These are phyloP conservation scores for Petrosia ficiformis DNA, from an alignment of 37 sponge, comb jelly and placozoan genomes.

Conservation along the genomic window DNA sequence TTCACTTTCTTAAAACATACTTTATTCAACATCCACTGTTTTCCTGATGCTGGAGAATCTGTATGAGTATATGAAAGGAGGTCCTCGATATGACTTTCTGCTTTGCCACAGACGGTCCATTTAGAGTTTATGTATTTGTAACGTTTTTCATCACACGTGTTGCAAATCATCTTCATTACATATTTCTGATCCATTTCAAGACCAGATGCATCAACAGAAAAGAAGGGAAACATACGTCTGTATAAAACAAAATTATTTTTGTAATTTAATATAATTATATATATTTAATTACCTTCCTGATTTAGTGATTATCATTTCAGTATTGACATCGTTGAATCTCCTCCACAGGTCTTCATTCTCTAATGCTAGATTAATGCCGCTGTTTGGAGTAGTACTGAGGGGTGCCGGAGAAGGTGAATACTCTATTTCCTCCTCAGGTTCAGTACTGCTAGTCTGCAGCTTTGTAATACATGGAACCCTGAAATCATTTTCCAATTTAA, in stretches of 20 bases:
- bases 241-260: background rate
- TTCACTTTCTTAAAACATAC: conserved; percentile 81
- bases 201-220: conserved; percentile 51
- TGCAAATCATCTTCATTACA: conserved; percentile 57
- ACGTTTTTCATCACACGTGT: conserved; percentile 65
- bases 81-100: conserved; percentile 44
- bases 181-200: conserved; percentile 68
- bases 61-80: conserved; percentile 50
- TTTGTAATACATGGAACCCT: too few species aligned
- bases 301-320: conserved; percentile 95
- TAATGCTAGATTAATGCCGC: conserved; percentile 22
- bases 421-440: too few species aligned
- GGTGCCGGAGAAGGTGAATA: too few species aligned
- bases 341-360: conserved; percentile 77
- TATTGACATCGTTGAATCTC: conserved; percentile 64
- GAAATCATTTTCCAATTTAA: too few species aligned
- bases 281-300: conserved; percentile 61
- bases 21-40: conserved; percentile 66
- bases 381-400: background rate
- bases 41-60: conserved; percentile 69
- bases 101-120: conserved; percentile 82
- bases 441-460: too few species aligned
- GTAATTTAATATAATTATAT: background rate
- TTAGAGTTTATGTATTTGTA: conserved; percentile 87
- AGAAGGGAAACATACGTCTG: conserved; percentile 92